Conservation (phyloP, 2,113 vertebrate species). For the Gnathonemus echidnorhynchus region DNA sequence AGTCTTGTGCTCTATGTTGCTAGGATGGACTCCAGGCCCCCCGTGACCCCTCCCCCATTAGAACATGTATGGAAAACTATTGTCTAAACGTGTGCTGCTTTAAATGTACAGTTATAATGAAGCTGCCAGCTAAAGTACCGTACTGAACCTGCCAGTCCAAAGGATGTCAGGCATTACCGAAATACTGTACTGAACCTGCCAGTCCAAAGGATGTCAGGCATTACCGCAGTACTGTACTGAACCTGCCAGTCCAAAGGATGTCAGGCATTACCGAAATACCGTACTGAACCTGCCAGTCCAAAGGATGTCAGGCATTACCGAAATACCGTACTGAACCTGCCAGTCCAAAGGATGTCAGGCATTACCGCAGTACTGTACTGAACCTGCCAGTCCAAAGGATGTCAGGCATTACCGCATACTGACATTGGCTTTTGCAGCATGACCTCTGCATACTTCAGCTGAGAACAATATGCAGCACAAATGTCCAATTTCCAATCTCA, state of each 20-base stretch:
- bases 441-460: slow-evolving; percentile 4
- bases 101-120: background rate
- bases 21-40: background rate
- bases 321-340: background rate
- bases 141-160: background rate
- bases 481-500: background rate
- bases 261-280: background rate
- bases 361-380: background rate
- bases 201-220: background rate
- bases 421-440: background rate
- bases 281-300: background rate
- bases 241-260: background rate
- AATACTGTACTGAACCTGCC: background rate
- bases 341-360: too few species aligned
- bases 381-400: background rate
- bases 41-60: background rate
- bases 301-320: too few species aligned
- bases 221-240: background rate
- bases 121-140: background rate
- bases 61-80: background rate
- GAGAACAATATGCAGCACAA: background rate
- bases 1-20: background rate
- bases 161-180: too few species aligned
- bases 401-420: background rate
- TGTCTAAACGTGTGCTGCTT: background rate